Evolutionary conservation across 2,797 vertebrate species (phyloP).

Genomic region (Sternarchorhynchus goeldii): DNA sequence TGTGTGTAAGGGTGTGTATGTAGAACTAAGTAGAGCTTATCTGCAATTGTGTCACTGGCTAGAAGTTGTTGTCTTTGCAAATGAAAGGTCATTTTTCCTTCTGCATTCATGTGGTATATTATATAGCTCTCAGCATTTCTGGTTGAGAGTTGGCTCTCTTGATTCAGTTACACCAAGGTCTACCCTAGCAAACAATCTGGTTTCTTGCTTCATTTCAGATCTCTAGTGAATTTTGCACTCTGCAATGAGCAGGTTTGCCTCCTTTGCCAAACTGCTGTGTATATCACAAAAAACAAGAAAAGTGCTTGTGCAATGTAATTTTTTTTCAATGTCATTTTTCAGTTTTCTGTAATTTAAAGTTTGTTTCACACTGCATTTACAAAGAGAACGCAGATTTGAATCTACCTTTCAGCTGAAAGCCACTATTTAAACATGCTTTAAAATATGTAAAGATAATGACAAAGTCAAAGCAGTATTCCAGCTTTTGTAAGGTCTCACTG

Average conservation of each 20-base stretch:
- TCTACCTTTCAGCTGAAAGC: background rate
- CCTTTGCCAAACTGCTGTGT: too few species aligned
- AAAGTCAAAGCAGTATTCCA: conserved; percentile 36
- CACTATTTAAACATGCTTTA: conserved; percentile 6
- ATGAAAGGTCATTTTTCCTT: background rate
- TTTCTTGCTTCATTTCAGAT: background rate
- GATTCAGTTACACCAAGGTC: background rate
- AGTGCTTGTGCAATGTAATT: too few species aligned
- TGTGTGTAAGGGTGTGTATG: background rate
- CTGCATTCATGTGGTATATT: conserved; percentile 9
- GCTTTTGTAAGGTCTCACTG: conserved; percentile 34
- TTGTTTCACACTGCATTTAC: too few species aligned
- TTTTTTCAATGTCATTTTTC: too few species aligned
- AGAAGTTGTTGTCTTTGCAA: conserved; percentile 6
- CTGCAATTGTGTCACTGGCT: conserved; percentile 1
- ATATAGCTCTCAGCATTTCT: conserved; percentile 4
- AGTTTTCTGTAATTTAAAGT: too few species aligned
- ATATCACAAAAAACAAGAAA: too few species aligned
- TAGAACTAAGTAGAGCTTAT: conserved; percentile 2
- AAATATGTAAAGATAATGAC: conserved; percentile 10
- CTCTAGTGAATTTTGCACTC: background rate
- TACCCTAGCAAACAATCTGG: background rate
- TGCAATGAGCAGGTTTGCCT: too few species aligned
- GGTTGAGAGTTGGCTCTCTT: background rate
- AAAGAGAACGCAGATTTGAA: background rate